Conservation (phyloP, 2,888 invertebrate species). For the Phaonia tiefii region DNA sequence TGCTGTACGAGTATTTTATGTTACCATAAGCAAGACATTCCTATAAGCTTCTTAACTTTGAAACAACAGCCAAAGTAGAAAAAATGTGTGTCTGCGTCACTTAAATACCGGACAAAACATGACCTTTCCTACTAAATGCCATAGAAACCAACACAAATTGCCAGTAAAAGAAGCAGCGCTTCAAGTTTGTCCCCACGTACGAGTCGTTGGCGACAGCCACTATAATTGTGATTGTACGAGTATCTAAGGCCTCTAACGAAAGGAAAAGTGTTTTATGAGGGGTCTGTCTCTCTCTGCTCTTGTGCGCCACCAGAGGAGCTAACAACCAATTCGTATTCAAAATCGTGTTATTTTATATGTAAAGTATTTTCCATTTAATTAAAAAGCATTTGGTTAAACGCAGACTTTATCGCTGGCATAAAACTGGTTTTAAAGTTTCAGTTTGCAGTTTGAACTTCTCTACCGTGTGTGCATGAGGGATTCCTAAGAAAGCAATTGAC, state of each 20-base stretch:
- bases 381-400: constrained; percentile 24
- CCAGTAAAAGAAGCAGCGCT: background rate
- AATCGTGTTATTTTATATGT: constrained; percentile 14
- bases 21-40: background rate
- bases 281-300: background rate
- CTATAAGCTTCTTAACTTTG: constrained; percentile 13
- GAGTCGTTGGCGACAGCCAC: background rate
- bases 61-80: background rate
- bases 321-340: no score
- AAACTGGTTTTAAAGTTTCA: constrained; percentile 1
- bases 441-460: no score
- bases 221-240: no score
- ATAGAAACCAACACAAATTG: background rate
- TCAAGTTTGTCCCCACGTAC: background rate
- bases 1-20: background rate
- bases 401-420: constrained; percentile 45
- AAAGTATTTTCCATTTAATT: constrained; percentile 3
- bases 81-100: background rate
- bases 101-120: constrained; percentile 24
- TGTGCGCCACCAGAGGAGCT: constrained; percentile 7
- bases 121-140: constrained; percentile 52
- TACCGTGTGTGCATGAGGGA: background rate
- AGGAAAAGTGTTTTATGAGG: constrained; percentile 42
- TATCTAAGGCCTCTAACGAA: no score
- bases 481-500: background rate